Conservation (phyloP, 2,888 invertebrate genomes). For the Apotomis turbidana region DNA sequence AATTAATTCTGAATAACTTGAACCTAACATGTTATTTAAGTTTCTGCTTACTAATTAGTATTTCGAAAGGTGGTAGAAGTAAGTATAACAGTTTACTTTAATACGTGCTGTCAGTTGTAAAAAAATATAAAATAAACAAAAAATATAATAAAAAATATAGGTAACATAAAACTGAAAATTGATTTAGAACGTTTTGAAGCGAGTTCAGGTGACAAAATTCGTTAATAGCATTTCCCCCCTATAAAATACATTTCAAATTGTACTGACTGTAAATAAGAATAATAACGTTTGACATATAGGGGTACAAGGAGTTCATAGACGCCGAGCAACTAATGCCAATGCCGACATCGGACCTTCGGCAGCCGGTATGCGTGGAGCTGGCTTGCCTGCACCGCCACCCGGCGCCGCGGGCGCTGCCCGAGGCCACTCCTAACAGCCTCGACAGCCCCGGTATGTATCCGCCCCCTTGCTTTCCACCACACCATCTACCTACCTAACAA, state of each 20-base stretch:
- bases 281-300: conserved; percentile 83
- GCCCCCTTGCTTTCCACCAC: neutral
- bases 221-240: neutral
- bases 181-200: neutral
- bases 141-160: too few relatives aligned
- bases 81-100: conserved; percentile 20
- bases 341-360: conserved; percentile 92
- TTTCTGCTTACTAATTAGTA: conserved; percentile 29
- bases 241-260: neutral
- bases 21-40: conserved; percentile 9
- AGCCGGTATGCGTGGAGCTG: conserved; percentile 92
- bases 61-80: conserved; percentile 30
- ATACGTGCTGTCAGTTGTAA: neutral
- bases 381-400: conserved; percentile 85
- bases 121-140: too few relatives aligned
- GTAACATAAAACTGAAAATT: neutral
- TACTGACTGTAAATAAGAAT: conserved; percentile 31
- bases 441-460: conserved; percentile 75
- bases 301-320: conserved; percentile 95
- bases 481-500: conserved; percentile 5
- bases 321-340: conserved; percentile 95
- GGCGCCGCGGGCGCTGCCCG: conserved; percentile 79
- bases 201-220: neutral
- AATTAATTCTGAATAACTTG: conserved; percentile 9
- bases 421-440: conserved; percentile 79